Conservation (phyloP, 2,797 vertebrate genomes). For the Acanthopagrus latus region DNA sequence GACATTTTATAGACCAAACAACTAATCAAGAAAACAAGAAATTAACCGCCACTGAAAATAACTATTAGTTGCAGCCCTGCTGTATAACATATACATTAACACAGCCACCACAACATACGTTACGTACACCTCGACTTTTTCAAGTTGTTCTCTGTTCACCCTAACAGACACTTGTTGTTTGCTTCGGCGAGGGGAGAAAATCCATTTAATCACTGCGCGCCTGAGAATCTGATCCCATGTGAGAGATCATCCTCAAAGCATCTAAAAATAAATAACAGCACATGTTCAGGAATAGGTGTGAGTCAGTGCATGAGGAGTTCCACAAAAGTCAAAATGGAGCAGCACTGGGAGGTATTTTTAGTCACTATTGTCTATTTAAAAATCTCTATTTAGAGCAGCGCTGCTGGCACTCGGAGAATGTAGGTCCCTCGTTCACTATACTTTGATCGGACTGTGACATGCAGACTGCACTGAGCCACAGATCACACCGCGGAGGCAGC, state of each 20-base stretch:
- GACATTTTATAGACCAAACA: too few species aligned
- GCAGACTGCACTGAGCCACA: slow-evolving; percentile 21
- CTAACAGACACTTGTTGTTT: background rate
- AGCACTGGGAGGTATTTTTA: slow-evolving; percentile 76
- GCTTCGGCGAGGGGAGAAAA: slow-evolving; percentile 26
- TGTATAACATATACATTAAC: background rate
- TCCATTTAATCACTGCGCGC: slow-evolving; percentile 25
- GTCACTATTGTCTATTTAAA: slow-evolving; percentile 76
- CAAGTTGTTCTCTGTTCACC: background rate
- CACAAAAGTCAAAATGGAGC: slow-evolving; percentile 78
- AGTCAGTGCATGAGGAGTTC: slow-evolving; percentile 67
- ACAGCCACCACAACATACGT: background rate
- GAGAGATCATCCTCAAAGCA: slow-evolving; percentile 67
- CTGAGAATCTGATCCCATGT: slow-evolving; percentile 57
- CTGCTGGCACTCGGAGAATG: slow-evolving; percentile 58
- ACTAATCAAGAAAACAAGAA: too few species aligned
- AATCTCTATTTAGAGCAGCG: slow-evolving; percentile 72
- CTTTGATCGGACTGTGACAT: slow-evolving; percentile 58
- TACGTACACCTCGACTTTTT: background rate
- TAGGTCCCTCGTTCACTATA: slow-evolving; percentile 59
- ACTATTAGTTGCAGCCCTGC: too few species aligned
- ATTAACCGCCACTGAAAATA: too few species aligned
- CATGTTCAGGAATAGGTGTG: slow-evolving; percentile 70
- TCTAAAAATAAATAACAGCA: slow-evolving; percentile 79
- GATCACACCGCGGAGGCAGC: slow-evolving; percentile 23